Evolutionary conservation across 1,140 invertebrate species (phyloP).

Genomic region (Drosophila nikananu): DNA sequence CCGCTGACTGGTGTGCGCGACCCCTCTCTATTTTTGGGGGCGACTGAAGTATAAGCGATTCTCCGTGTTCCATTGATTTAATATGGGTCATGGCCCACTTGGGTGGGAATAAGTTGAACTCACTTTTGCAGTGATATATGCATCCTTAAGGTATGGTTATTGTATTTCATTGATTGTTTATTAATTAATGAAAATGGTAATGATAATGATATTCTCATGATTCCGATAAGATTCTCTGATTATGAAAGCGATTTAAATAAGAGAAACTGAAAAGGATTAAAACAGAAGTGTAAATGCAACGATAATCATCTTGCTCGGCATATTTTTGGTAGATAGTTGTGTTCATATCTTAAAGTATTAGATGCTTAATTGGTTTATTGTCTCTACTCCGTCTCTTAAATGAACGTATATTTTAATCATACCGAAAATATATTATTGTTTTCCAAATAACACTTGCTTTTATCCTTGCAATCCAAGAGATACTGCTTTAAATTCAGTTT

Average conservation of each 20-base stretch:
- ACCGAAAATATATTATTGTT: not conserved
- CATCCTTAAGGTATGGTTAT: too few relatives aligned
- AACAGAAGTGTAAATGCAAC: not conserved
- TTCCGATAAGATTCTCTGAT: not conserved
- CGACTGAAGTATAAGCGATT: not conserved
- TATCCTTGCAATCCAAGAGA: not conserved
- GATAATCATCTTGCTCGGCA: not conserved
- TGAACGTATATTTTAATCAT: not conserved
- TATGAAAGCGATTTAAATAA: not conserved
- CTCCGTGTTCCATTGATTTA: conserved; percentile 48
- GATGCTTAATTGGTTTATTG: too few relatives aligned
- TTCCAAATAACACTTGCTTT: not conserved
- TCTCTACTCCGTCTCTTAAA: too few relatives aligned
- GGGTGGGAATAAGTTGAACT: conserved; percentile 22
- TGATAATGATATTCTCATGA: not conserved
- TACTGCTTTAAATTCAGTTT: not conserved
- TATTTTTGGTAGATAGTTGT: not conserved
- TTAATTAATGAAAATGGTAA: not conserved
- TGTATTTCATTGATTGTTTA: not conserved
- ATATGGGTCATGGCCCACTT: conserved; percentile 79
- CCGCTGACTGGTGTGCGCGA: conserved; percentile 46
- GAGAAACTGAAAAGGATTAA: too few relatives aligned
- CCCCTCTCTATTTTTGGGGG: conserved; percentile 12
- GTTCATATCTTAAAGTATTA: not conserved
- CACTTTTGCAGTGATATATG: conserved; percentile 8